A percentile compares a stretch with the other conserved stretches of the same genome.
phyloP scores from a whole-genome alignment of 1,140 invertebrate genomes.

The Platyura marginata region DNA sequence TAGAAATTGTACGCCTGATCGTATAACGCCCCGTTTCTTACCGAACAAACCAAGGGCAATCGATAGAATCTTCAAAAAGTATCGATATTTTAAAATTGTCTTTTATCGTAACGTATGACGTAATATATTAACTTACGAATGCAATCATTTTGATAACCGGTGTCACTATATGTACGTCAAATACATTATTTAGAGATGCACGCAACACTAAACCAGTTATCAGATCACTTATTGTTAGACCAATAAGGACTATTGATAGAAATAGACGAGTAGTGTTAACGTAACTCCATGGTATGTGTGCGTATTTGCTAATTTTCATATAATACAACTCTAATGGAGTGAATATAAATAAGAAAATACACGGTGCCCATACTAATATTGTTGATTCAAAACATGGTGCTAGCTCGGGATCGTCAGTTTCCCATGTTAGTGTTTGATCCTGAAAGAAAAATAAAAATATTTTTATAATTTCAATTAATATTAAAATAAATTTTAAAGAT shows the following conservation, averaged over 20 bases:
- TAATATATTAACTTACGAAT: slow-evolving; percentile 74
- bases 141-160: slow-evolving; percentile 54
- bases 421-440: too few species aligned
- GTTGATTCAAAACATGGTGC: slow-evolving; percentile 80
- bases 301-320: slow-evolving; percentile 51
- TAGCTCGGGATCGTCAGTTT: slow-evolving; percentile 64
- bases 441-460: too few species aligned
- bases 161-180: slow-evolving; percentile 45
- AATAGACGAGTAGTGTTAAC: slow-evolving; percentile 61
- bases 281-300: slow-evolving; percentile 63
- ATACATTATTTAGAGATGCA: too few species aligned
- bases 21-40: too few species aligned
- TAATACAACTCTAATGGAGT: slow-evolving; percentile 58
- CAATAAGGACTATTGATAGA: slow-evolving; percentile 37
- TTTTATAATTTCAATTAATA: too few species aligned
- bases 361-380: slow-evolving; percentile 70
- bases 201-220: too few species aligned
- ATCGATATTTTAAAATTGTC: too few species aligned
- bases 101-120: too few species aligned
- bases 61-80: too few species aligned
- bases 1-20: slow-evolving; percentile 72
- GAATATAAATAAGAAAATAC: slow-evolving; percentile 64
- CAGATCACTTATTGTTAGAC: slow-evolving; percentile 28
- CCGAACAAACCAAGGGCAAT: too few species aligned
- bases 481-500: too few species aligned